These are phyloP conservation scores for Patagioenas fasciata DNA, from an alignment of 2,113 vertebrate species.

Conservation along the genomic window DNA sequence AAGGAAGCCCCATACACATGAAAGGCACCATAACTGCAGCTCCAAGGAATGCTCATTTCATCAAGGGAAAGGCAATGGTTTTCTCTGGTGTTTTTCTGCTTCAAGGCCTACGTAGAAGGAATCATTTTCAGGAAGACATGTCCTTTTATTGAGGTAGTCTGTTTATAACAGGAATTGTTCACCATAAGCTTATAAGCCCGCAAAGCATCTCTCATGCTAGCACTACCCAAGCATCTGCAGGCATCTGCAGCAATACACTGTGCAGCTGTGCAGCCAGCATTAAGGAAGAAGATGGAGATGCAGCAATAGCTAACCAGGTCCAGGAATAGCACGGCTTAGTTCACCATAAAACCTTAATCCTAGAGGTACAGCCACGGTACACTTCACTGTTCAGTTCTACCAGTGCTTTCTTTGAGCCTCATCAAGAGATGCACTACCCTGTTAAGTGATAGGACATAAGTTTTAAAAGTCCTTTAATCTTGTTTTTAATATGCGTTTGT, in stretches of 20 bases:
- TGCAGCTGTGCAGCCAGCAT: not conserved
- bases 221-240: not conserved
- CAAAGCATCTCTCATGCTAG: not conserved
- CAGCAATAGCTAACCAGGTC: not conserved
- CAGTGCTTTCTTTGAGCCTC: not conserved
- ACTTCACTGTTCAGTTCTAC: not conserved
- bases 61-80: not conserved
- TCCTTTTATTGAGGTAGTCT: not conserved
- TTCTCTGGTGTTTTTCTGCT: not conserved
- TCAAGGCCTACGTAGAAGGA: not conserved
- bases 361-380: not conserved
- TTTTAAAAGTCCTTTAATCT: not conserved
- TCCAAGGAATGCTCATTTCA: not conserved
- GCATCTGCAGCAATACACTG: not conserved
- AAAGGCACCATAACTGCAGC: not conserved
- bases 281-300: not conserved
- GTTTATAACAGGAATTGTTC: not conserved
- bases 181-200: not conserved
- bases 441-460: fast-evolving
- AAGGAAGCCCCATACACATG: not conserved
- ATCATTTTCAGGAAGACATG: fast-evolving
- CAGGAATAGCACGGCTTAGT: not conserved
- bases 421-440: not conserved
- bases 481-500: not conserved
- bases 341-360: not conserved